phyloP scores from a whole-genome alignment of 2,797 vertebrate genomes.

The Aplochiton taeniatus region DNA sequence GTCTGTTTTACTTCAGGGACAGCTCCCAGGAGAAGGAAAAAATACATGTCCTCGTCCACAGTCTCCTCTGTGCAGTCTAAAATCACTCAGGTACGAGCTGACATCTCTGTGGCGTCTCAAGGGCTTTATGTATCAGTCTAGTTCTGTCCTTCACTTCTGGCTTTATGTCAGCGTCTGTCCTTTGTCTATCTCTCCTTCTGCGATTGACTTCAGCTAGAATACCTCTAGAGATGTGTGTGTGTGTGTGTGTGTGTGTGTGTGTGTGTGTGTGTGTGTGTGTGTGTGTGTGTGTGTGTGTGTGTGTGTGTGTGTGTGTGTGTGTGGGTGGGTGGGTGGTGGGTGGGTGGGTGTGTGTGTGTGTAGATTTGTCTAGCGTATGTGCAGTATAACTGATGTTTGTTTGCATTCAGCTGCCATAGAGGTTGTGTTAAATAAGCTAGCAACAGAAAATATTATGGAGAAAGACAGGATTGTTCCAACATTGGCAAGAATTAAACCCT shows the following conservation, averaged over 20 bases:
- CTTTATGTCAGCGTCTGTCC: background rate
- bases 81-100: slow-evolving; percentile 93
- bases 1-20: background rate
- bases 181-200: background rate
- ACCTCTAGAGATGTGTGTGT: background rate
- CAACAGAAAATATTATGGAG: too few relatives aligned
- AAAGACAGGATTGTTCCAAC: too few relatives aligned
- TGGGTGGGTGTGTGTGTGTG: background rate
- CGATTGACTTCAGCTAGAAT: too few relatives aligned
- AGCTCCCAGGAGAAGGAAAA: too few relatives aligned
- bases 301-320: background rate
- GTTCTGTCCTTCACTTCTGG: slow-evolving; percentile 2
- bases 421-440: too few relatives aligned
- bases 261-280: slow-evolving; percentile 5
- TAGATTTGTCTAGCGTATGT: background rate
- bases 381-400: too few relatives aligned
- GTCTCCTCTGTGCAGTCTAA: slow-evolving; percentile 97
- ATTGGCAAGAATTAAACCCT: too few relatives aligned
- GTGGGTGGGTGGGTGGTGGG: slow-evolving; percentile 1
- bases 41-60: slow-evolving; percentile 89
- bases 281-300: background rate
- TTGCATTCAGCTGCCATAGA: too few relatives aligned
- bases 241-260: slow-evolving; percentile 4
- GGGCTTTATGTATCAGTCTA: background rate
- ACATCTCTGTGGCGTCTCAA: too few relatives aligned